These are phyloP conservation scores for Solea solea DNA, from an alignment of 2,113 vertebrate genomes.

Conservation along the genomic window DNA sequence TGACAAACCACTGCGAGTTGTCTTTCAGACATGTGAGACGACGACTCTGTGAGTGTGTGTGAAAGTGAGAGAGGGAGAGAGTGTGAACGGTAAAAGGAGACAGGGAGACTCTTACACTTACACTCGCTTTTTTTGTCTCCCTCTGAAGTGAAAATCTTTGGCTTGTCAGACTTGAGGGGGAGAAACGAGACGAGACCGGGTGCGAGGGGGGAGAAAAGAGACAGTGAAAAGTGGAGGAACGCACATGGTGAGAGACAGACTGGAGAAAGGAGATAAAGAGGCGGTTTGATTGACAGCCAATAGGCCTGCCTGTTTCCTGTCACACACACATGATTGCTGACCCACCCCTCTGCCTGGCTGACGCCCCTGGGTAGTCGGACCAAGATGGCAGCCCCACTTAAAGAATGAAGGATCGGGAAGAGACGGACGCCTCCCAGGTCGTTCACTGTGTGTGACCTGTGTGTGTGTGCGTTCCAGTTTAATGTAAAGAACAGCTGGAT, in stretches of 20 bases:
- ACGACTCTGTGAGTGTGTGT: conserved; percentile 1
- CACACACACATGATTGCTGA: conserved; percentile 63
- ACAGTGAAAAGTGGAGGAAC: conserved; percentile 46
- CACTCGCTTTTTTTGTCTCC: conserved; percentile 50
- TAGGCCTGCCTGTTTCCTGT: conserved; percentile 66
- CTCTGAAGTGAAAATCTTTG: conserved; percentile 52
- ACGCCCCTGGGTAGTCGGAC: conserved; percentile 58
- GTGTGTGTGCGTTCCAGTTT: neutral
- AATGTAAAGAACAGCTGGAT: no score
- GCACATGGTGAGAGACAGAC: conserved; percentile 32
- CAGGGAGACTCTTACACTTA: conserved; percentile 31
- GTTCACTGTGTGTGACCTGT: conserved; percentile 6
- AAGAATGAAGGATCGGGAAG: conserved; percentile 57
- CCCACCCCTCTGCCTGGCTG: conserved; percentile 45
- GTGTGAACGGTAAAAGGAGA: conserved; percentile 23
- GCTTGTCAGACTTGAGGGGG: conserved; percentile 62
- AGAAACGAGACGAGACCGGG: conserved; percentile 4
- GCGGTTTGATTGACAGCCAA: conserved; percentile 66
- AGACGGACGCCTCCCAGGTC: conserved; percentile 26
- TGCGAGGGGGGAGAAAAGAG: conserved; percentile 20
- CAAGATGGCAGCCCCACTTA: conserved; percentile 56
- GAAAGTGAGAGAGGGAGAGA: neutral
- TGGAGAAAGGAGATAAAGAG: conserved; percentile 46
- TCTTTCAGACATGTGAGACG: conserved; percentile 48
- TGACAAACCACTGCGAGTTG: conserved; percentile 59